These are phyloP conservation scores for Amblyjoppa fuscipennis DNA, from an alignment of 2,888 invertebrate species.

Conservation along the genomic window DNA sequence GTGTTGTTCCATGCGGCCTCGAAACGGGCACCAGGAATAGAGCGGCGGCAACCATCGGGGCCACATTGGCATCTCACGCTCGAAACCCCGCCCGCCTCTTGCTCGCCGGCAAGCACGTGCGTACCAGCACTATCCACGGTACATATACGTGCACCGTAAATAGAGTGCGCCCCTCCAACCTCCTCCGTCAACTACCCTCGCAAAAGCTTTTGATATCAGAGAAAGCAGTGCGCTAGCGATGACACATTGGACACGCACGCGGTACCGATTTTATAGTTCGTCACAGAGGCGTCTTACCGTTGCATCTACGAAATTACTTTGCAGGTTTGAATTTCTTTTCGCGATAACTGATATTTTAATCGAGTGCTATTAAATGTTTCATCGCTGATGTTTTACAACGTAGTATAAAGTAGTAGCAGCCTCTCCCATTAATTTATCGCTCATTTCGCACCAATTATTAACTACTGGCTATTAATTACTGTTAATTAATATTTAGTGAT, in stretches of 20 bases:
- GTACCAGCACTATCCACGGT: conserved; percentile 65
- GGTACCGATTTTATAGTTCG: conserved; percentile 1
- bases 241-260: background rate
- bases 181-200: conserved; percentile 4
- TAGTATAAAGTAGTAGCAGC: too few species aligned
- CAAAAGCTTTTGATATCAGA: conserved; percentile 2
- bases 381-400: background rate
- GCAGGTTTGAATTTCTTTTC: background rate
- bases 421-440: background rate
- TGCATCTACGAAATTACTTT: background rate
- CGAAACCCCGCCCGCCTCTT: background rate
- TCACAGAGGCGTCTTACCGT: background rate
- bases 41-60: conserved; percentile 22
- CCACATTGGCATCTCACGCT: conserved; percentile 49
- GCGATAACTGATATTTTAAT: too few species aligned
- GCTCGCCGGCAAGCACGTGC: conserved; percentile 69
- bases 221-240: conserved; percentile 17
- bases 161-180: conserved; percentile 66
- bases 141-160: conserved; percentile 74
- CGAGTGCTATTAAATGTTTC: background rate
- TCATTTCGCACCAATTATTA: background rate
- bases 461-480: background rate
- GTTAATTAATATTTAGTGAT: background rate
- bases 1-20: conserved; percentile 14
- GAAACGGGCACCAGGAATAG: conserved; percentile 30